phyloP scores from a whole-genome alignment of 2,113 vertebrate genomes.

The Catagonus wagneri region DNA sequence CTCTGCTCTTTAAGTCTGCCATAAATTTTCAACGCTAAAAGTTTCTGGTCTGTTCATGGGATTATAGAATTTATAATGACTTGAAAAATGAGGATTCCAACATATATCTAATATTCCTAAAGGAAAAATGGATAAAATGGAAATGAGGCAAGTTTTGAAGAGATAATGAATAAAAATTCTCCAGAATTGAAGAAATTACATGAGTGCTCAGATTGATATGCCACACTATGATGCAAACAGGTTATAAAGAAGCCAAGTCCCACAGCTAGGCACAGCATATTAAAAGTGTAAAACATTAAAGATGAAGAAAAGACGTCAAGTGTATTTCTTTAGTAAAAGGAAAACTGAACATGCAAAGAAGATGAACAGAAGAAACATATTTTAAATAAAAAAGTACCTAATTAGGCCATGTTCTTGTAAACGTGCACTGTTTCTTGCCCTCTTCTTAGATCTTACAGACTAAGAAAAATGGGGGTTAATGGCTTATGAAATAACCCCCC shows the following conservation, averaged over 20 bases:
- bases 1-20: neutral
- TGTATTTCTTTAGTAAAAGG: neutral
- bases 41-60: neutral
- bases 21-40: constrained; percentile 13
- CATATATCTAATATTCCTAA: neutral
- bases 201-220: neutral
- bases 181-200: neutral
- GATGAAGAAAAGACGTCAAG: neutral
- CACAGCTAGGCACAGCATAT: neutral
- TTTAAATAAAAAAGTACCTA: neutral
- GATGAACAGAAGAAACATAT: neutral
- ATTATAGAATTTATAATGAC: neutral
- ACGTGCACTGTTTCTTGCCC: neutral
- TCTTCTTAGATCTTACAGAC: neutral
- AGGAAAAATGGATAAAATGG: neutral
- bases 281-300: neutral
- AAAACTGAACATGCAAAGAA: neutral
- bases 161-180: neutral
- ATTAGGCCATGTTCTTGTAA: neutral
- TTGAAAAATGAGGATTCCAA: neutral
- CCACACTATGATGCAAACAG: neutral
- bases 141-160: neutral
- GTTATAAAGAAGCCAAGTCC: neutral
- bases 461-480: neutral
- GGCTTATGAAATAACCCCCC: neutral